A percentile compares a stretch with the other conserved stretches of the same genome.
These are phyloP conservation scores for Spea bombifrons DNA, from an alignment of 2,113 vertebrate species.

Conservation along the genomic window DNA sequence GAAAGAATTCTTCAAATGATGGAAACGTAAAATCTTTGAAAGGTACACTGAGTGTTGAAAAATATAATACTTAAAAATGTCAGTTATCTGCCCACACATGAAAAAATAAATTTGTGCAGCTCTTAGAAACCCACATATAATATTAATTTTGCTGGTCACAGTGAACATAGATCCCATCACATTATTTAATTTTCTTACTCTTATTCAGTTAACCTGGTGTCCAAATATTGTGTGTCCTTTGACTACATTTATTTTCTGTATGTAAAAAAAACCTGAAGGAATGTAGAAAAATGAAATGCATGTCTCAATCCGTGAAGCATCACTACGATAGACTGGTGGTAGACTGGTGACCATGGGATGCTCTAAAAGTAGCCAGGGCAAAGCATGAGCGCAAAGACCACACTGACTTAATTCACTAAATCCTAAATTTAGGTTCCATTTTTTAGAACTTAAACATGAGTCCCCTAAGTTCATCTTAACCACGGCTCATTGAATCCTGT, in stretches of 20 bases:
- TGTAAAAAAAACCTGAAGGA: neutral
- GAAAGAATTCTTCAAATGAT: constrained; percentile 33
- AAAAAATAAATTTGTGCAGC: constrained; percentile 8
- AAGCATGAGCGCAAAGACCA: too few species aligned
- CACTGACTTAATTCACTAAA: too few species aligned
- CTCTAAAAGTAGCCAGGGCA: too few species aligned
- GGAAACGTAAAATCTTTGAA: constrained; percentile 40
- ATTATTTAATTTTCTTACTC: constrained; percentile 21
- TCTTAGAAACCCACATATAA: constrained; percentile 19
- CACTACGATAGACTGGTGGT: too few species aligned
- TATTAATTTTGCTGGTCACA: constrained; percentile 25
- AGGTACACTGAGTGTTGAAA: constrained; percentile 7
- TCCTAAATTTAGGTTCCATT: too few species aligned
- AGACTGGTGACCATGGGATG: too few species aligned
- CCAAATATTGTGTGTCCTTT: constrained; percentile 25
- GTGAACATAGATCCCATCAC: constrained; percentile 13
- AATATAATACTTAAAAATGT: constrained; percentile 19
- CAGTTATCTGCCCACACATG: constrained; percentile 18
- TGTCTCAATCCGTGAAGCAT: neutral
- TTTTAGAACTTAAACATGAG: too few species aligned
- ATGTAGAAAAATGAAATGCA: neutral
- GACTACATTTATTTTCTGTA: constrained; percentile 10
- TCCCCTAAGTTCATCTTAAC: too few species aligned
- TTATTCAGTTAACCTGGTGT: constrained; percentile 18
- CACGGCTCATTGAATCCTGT: too few species aligned